phyloP scores from a whole-genome alignment of 2,797 vertebrate genomes.

The Phoebastria nigripes region DNA sequence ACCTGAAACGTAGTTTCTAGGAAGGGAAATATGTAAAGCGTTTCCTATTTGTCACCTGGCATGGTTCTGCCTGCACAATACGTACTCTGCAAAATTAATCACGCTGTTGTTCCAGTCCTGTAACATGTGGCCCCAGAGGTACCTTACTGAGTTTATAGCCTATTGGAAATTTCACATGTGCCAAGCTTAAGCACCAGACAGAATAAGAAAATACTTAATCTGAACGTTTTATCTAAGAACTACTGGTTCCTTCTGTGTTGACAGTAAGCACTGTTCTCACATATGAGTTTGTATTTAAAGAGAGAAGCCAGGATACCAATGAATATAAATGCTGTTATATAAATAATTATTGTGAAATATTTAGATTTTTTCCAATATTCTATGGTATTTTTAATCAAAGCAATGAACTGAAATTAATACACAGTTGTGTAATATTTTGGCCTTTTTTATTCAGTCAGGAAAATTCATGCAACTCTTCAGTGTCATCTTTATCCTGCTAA shows the following conservation, averaged over 20 bases:
- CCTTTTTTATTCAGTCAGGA: background rate
- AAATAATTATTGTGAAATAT: background rate
- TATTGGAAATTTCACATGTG: background rate
- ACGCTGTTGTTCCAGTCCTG: rapidly evolving
- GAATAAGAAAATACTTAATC: background rate
- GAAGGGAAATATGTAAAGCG: background rate
- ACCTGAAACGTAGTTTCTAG: background rate
- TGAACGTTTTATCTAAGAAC: background rate
- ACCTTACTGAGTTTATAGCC: background rate
- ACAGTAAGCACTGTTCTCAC: background rate
- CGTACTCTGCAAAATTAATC: background rate
- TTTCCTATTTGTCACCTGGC: background rate
- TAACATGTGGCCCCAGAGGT: background rate
- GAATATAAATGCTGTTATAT: background rate
- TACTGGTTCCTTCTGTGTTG: background rate
- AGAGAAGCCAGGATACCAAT: background rate
- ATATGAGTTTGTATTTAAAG: background rate
- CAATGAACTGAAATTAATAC: background rate
- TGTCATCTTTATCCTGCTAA: background rate
- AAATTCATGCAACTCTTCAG: background rate
- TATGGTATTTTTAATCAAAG: background rate
- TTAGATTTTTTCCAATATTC: background rate
- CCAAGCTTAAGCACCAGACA: background rate
- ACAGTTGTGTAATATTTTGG: background rate
- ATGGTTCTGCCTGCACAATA: background rate